Evolutionary conservation across 2,797 vertebrate genomes (phyloP).

Genomic region (Hydrolagus colliei): DNA sequence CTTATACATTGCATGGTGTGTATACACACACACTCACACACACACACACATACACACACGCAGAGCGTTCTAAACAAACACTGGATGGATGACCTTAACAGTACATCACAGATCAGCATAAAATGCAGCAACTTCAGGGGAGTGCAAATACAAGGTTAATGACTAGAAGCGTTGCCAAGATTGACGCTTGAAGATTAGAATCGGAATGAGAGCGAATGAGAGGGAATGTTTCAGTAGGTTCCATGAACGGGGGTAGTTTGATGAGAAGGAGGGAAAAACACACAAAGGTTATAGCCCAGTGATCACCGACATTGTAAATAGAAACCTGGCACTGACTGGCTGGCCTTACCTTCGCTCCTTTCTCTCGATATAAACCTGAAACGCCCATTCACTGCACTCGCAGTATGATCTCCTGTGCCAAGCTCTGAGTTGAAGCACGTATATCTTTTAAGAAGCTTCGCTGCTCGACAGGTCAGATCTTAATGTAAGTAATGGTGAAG

Average conservation of each 20-base stretch:
- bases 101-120: neutral
- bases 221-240: conserved; percentile 15
- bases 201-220: conserved; percentile 1
- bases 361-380: neutral
- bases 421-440: neutral
- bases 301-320: conserved; percentile 20
- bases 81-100: neutral
- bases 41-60: too few relatives aligned
- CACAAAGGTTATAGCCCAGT: conserved; percentile 16
- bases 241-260: neutral
- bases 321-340: conserved; percentile 3
- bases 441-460: too few relatives aligned
- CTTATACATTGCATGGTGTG: too few relatives aligned
- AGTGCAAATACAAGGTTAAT: conserved; percentile 16
- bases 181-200: conserved; percentile 29
- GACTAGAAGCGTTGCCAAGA: neutral
- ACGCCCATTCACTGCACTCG: neutral
- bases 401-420: too few relatives aligned
- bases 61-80: neutral
- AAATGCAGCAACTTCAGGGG: neutral
- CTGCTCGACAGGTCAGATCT: too few relatives aligned
- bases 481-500: neutral
- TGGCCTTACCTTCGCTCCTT: conserved; percentile 16
- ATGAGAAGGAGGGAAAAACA: neutral
- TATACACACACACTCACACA: too few relatives aligned